Conservation (phyloP, 2,797 vertebrate genomes). For the Acanthornis magna region DNA sequence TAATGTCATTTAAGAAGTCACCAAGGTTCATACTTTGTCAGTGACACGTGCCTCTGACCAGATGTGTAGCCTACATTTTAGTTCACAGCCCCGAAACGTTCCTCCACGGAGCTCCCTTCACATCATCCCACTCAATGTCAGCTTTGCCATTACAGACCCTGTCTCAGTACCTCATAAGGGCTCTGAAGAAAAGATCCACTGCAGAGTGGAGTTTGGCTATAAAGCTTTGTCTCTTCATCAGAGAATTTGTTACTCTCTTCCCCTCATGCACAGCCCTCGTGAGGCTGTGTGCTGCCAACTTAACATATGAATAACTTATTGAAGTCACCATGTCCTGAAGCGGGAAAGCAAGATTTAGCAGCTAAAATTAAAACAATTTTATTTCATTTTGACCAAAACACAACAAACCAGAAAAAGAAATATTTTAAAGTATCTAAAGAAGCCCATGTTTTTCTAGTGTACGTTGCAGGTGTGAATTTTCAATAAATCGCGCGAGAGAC, state of each 20-base stretch:
- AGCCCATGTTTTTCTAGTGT: background rate
- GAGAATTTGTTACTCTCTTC: background rate
- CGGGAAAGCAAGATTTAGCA: background rate
- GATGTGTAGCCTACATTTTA: slow-evolving; percentile 4
- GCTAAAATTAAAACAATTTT: background rate
- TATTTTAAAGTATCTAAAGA: background rate
- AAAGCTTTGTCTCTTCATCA: background rate
- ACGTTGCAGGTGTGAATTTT: background rate
- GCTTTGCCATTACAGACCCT: background rate
- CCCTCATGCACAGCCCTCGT: background rate
- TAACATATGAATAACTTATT: background rate
- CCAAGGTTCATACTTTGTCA: background rate
- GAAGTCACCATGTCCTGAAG: background rate
- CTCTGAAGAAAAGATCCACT: background rate
- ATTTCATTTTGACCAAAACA: background rate
- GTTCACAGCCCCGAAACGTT: background rate
- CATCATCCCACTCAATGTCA: background rate
- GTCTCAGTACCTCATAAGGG: background rate
- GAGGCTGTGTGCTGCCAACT: accelerated
- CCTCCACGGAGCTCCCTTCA: background rate
- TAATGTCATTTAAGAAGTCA: slow-evolving; percentile 44
- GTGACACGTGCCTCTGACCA: background rate
- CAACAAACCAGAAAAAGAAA: background rate
- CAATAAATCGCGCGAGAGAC: background rate
- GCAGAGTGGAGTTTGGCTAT: background rate